Evolutionary conservation across 2,888 invertebrate genomes (phyloP).

Genomic region (Erebia palarica): DNA sequence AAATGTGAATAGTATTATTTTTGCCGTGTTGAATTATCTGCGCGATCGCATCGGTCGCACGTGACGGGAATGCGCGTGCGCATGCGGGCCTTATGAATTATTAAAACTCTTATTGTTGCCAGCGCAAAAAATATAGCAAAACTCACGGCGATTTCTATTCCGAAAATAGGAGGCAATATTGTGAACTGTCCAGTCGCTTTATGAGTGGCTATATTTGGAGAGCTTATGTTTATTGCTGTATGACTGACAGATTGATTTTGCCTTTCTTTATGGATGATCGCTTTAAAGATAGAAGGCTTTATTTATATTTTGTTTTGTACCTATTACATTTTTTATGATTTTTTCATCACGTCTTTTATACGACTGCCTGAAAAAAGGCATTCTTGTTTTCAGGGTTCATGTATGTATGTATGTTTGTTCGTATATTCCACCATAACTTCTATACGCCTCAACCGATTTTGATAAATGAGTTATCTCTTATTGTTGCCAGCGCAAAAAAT

Average conservation of each 20-base stretch:
- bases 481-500: conserved; percentile 72
- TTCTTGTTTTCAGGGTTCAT: no score
- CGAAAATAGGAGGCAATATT: conserved; percentile 67
- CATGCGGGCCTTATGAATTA: conserved; percentile 73
- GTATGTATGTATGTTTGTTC: no score
- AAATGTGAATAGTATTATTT: conserved; percentile 78
- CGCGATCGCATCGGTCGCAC: conserved; percentile 65
- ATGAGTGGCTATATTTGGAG: conserved; percentile 72
- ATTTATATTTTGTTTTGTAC: not conserved
- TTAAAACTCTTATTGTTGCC: conserved; percentile 77
- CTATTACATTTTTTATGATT: no score
- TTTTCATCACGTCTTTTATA: no score
- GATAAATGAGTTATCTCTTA: conserved; percentile 82
- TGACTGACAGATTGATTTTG: conserved; percentile 42
- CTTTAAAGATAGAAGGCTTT: not conserved
- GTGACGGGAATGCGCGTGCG: conserved; percentile 65
- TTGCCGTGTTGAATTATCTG: conserved; percentile 63
- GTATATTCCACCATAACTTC: no score
- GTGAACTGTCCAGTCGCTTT: conserved; percentile 63
- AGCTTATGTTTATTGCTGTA: conserved; percentile 46
- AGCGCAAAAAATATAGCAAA: conserved; percentile 67
- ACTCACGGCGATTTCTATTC: conserved; percentile 69
- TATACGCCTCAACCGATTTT: no score
- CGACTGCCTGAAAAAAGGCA: no score
- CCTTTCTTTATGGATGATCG: conserved; percentile 22